Evolutionary conservation across 2,888 invertebrate species (phyloP).

Genomic region (Stratiomys singularior): DNA sequence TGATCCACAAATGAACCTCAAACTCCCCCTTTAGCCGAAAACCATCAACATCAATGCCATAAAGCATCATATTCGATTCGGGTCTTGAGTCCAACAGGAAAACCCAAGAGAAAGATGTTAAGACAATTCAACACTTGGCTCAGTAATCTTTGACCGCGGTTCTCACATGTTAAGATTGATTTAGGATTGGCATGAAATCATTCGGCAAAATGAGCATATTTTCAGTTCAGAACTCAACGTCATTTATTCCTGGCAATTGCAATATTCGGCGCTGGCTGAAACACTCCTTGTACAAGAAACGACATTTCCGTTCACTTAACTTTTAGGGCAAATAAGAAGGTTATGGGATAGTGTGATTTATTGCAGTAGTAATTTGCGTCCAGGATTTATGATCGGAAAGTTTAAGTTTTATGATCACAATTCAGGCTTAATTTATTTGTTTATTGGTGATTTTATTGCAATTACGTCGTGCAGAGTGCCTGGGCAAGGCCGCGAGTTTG

Average conservation of each 20-base stretch:
- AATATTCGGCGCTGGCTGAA: too few species aligned
- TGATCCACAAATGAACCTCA: too few species aligned
- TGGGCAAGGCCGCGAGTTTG: too few species aligned
- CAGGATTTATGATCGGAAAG: conserved; percentile 18
- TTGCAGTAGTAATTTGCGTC: conserved; percentile 16
- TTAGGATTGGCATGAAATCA: background rate
- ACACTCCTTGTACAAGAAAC: background rate
- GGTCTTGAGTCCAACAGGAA: too few species aligned
- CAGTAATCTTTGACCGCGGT: background rate
- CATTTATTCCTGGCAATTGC: too few species aligned
- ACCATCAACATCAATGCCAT: too few species aligned
- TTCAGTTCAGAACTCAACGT: background rate
- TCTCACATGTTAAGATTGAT: background rate
- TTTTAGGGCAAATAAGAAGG: conserved; percentile 5
- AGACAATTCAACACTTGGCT: conserved; percentile 25
- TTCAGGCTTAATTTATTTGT: conserved; percentile 14
- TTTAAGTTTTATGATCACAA: conserved; percentile 16
- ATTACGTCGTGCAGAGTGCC: background rate
- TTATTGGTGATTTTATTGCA: conserved; percentile 27
- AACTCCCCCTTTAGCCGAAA: too few species aligned
- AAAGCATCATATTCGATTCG: too few species aligned
- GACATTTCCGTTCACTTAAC: background rate
- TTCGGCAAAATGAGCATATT: background rate
- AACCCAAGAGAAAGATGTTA: background rate
- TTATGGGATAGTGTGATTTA: background rate